phyloP scores from a whole-genome alignment of 2,797 vertebrate species.

The Arrhamphus sclerolepis region DNA sequence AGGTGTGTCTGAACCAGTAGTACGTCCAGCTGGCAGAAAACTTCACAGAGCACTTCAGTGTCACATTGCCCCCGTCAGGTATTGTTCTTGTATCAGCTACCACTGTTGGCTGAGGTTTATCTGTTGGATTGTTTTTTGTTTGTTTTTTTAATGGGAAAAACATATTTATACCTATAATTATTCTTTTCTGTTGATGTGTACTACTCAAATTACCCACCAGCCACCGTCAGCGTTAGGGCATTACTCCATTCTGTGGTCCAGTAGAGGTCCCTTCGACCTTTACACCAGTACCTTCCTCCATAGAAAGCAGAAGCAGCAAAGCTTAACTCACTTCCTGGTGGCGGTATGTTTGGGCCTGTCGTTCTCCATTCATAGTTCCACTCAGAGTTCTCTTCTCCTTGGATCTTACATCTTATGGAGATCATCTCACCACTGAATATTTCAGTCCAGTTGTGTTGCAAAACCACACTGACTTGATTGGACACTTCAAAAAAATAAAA shows the following conservation, averaged over 20 bases:
- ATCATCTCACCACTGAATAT: conserved; percentile 5
- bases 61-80: neutral
- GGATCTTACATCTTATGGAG: neutral
- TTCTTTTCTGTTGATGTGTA: no score
- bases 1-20: conserved; percentile 8
- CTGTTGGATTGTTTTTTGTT: neutral
- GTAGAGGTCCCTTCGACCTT: conserved; percentile 1
- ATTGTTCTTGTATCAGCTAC: neutral
- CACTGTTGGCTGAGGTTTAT: neutral
- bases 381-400: neutral
- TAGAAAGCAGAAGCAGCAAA: neutral
- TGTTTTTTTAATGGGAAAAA: neutral
- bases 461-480: neutral
- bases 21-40: conserved; percentile 4
- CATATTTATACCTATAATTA: no score
- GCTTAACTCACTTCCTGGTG: neutral
- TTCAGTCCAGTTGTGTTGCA: conserved; percentile 10
- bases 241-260: neutral
- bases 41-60: conserved; percentile 7
- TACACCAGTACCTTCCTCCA: conserved; percentile 6
- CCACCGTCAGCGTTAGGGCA: neutral
- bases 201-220: conserved; percentile 6
- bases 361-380: conserved; percentile 15
- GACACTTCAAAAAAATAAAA: conserved; percentile 1
- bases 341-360: conserved; percentile 1